Evolutionary conservation across 2,888 invertebrate species (phyloP).

Genomic region (Agonopterix subpropinquella): DNA sequence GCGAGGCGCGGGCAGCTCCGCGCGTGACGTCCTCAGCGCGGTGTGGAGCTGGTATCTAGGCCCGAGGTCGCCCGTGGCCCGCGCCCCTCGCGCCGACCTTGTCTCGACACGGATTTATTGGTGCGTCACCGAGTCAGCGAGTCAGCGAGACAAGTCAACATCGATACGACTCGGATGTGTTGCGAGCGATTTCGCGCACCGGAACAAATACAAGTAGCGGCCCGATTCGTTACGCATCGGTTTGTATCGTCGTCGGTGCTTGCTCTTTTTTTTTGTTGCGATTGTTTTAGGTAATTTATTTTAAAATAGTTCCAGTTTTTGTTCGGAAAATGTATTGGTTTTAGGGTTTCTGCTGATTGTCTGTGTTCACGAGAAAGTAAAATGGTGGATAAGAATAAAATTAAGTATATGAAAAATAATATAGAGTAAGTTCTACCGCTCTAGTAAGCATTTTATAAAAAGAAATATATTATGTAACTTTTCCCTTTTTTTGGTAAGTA

Average conservation of each 20-base stretch:
- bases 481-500: too few relatives aligned
- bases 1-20: neutral
- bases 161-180: constrained; percentile 18
- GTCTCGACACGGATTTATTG: constrained; percentile 69
- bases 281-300: neutral
- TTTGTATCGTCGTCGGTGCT: neutral
- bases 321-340: too few relatives aligned
- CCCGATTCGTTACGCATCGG: neutral
- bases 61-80: constrained; percentile 37
- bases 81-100: constrained; percentile 70
- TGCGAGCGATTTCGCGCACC: constrained; percentile 10
- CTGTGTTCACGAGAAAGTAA: too few relatives aligned
- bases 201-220: constrained; percentile 23
- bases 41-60: neutral
- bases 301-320: neutral
- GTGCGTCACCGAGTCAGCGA: constrained; percentile 46
- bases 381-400: too few relatives aligned
- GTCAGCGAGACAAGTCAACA: constrained; percentile 23
- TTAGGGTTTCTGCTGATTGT: too few relatives aligned
- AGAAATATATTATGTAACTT: too few relatives aligned
- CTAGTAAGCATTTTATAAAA: too few relatives aligned
- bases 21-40: neutral
- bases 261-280: neutral
- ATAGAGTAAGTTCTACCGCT: too few relatives aligned
- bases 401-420: too few relatives aligned